Evolutionary conservation across 2,888 invertebrate species (phyloP), one percentile per base, ranked within the genome.

Genomic region (Artemia sinica): DNA sequence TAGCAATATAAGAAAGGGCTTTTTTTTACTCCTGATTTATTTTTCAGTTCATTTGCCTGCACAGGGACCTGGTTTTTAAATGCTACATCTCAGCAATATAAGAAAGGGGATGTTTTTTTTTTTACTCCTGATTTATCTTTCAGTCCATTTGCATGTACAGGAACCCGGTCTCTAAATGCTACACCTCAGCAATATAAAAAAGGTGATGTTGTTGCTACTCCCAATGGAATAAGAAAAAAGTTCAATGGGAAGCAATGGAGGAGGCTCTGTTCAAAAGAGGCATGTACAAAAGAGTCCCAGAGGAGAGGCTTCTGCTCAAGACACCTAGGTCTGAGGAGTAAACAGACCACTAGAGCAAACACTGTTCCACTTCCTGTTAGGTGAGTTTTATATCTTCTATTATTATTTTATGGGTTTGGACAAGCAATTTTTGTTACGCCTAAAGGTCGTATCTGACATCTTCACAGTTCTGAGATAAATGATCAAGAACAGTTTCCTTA

Each of bases 231-330:
- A 75, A 83, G 96, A 13, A 98, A 98, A 81, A 98, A 97, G 81
- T 98, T 94, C 80, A 98, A 98, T 81, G 98, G 98, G 52, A 98
- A 98, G 80, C 98, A 98, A 78, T 98, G 97, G 98, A 84, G 97
- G 72, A 83, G 97, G 75, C 83, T 98, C 72, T 98, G 97, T 81
- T 94, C 94, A 71, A 91, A 90, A 78, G 91, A 91, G 75, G 90
- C 91, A 69, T 97, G 96, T 80, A 88, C 87, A 52, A 92, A 92
- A 81, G 97, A 98, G 83, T 96, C 96, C 76, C 97, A 98, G 80
- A 83, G 97, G 58, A 84, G 95, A 73, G 97, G 98, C 58, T 97
- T 84, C 80, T 98, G 97, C 79, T 98, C 97, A 41, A 81, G 97
- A 68, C 97, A 98, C 80, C 84, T 97, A 74, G 95, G 91, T 74